phyloP scores from a whole-genome alignment of 2,113 vertebrate genomes.

The Pachypanchax playfairii region DNA sequence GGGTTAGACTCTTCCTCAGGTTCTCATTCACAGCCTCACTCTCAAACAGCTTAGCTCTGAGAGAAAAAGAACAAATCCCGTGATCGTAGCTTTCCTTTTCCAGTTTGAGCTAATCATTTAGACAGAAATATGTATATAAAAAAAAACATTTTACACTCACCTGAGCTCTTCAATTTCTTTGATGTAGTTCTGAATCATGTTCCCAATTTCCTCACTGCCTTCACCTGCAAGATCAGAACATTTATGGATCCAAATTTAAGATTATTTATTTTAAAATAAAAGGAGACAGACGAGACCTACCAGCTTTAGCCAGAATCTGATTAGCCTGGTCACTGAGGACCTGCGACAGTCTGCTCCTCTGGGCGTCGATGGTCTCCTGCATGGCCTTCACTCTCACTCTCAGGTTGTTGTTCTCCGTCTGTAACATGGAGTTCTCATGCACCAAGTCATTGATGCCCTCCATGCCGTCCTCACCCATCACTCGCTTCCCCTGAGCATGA shows the following conservation, averaged over 20 bases:
- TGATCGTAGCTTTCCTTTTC: background rate
- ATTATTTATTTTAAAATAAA: too few relatives aligned
- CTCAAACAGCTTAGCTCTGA: slow-evolving; percentile 93
- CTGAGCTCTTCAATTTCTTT: slow-evolving; percentile 99
- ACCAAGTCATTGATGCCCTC: slow-evolving; percentile 98
- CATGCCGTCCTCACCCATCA: slow-evolving; percentile 92
- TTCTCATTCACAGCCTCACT: slow-evolving; percentile 94
- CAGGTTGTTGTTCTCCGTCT: slow-evolving; percentile 96
- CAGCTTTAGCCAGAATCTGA: slow-evolving; percentile 87
- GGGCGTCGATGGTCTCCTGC: slow-evolving; percentile 93
- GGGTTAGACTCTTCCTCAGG: slow-evolving; percentile 88
- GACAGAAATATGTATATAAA: background rate
- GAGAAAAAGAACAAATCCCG: background rate
- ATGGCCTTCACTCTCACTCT: slow-evolving; percentile 96
- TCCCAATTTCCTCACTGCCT: slow-evolving; percentile 95
- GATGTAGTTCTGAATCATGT: slow-evolving; percentile 98
- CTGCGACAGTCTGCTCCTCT: slow-evolving; percentile 89
- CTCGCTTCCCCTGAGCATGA: slow-evolving; percentile 87
- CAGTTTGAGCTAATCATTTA: background rate
- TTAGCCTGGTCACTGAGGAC: slow-evolving; percentile 92
- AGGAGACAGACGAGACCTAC: slow-evolving; percentile 56
- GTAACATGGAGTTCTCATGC: slow-evolving; percentile 97
- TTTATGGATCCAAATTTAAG: background rate
- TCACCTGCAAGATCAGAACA: slow-evolving; percentile 83
- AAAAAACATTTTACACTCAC: slow-evolving; percentile 64